A percentile compares a stretch with the other conserved stretches of the same genome.
Conservation (phyloP, 2,888 invertebrate species). For the Lucinisca nassula region DNA sequence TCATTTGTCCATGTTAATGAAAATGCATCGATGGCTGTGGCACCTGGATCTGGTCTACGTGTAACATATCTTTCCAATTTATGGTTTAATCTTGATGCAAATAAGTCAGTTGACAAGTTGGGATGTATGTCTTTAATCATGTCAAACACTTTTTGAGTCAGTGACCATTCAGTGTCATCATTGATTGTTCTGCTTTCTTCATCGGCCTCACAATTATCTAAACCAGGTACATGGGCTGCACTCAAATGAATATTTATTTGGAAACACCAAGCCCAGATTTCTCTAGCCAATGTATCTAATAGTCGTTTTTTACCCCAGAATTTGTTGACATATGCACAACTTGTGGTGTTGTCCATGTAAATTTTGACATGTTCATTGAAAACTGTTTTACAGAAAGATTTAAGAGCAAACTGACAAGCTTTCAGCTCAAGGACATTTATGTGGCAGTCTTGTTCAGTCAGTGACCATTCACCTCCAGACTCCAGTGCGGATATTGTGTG, state of each 20-base stretch:
- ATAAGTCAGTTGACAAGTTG: background rate
- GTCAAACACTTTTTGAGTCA: background rate
- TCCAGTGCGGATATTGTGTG: too few species aligned
- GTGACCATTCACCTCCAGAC: too few species aligned
- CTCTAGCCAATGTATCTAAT: background rate
- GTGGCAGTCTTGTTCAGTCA: slow-evolving; percentile 24
- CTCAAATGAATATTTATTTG: too few species aligned
- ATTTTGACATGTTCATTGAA: slow-evolving; percentile 38
- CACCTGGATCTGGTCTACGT: background rate
- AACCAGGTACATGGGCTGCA: too few species aligned
- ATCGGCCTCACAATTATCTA: background rate
- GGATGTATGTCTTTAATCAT: background rate
- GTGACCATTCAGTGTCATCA: background rate
- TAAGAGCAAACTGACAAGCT: slow-evolving; percentile 41
- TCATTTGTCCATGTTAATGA: background rate
- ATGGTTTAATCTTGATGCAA: background rate
- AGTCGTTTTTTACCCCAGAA: slow-evolving; percentile 22
- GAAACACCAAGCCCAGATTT: slow-evolving; percentile 42
- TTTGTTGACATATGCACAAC: slow-evolving; percentile 46
- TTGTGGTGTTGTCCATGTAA: slow-evolving; percentile 44
- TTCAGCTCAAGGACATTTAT: slow-evolving; percentile 57
- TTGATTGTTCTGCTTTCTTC: background rate
- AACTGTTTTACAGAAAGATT: slow-evolving; percentile 17
- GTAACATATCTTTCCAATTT: background rate
- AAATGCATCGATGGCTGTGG: background rate